Evolutionary conservation across 1,140 invertebrate genomes (phyloP), one percentile per base, ranked within the genome.

Genomic region (Xylocopa sonorina): DNA sequence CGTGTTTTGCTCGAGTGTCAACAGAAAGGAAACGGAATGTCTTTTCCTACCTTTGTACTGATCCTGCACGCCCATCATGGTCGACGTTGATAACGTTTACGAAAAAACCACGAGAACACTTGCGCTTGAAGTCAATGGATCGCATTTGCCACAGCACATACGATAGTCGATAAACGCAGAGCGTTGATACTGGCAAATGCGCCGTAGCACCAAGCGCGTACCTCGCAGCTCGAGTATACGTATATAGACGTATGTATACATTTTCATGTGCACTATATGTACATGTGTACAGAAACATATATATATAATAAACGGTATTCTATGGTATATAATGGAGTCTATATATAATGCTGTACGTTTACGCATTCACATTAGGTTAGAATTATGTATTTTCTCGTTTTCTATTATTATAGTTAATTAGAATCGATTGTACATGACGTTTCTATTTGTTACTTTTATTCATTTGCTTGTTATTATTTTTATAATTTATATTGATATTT

Each of bases 121-220:
- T 69, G 67, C 60, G 63, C 32, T 41, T 41, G 51, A 38, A 72
- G 50, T 41, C 48, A 88, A 75, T 80, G 80, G 78, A 82, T 89
- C 81, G 82, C 87, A 88, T 90, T 88, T 87, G 83, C 87, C 78
- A 81, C 63, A 60, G 50, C 46, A 62, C 48, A 63, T 64, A 66
- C 82, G 84, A 77, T 89, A 88, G 89, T 91, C 90, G 86, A 91
- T 91, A 90, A 83, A 88, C 82, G 85, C 85, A 84, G 84, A 87
- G 80, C 74, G 82, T 84, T 76, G 79, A 57, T 75, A 85, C 68
- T 81, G 62, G 88, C 86, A 89, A 89, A 79, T 90, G 89, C 89
- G 89, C 89, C 87, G 89, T 89, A 85, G 88, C 89, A 80, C 80
- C 71, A 53, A 74, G 34, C 53, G 57, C 60, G 34, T 77, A 51